Conservation (phyloP, 2,888 invertebrate species). For the Philereme vetulata region DNA sequence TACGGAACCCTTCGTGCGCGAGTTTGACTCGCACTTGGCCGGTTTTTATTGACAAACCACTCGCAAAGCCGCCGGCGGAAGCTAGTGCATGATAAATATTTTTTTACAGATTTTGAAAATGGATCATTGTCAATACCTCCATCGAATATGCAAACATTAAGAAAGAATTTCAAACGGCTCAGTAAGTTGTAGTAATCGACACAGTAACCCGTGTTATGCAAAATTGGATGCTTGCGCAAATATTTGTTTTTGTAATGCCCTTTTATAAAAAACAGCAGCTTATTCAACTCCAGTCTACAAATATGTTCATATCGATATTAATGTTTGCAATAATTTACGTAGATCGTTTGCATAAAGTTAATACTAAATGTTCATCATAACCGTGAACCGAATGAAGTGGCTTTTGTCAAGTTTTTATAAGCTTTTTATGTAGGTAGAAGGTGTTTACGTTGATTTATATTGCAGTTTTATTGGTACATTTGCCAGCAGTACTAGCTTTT, state of each 20-base stretch:
- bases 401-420: constrained; percentile 9
- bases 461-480: neutral
- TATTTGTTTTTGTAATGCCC: constrained; percentile 13
- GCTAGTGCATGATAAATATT: neutral
- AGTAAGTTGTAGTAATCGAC: constrained; percentile 29
- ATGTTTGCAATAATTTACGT: neutral
- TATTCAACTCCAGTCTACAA: neutral
- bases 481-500: too few species aligned
- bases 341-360: constrained; percentile 4
- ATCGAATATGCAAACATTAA: constrained; percentile 20
- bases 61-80: too few species aligned
- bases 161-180: constrained; percentile 30
- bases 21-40: too few species aligned
- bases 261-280: constrained; percentile 6
- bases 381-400: constrained; percentile 5
- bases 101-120: constrained; percentile 15
- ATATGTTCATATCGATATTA: neutral
- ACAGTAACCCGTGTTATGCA: constrained; percentile 21
- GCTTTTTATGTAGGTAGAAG: constrained; percentile 12
- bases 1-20: too few species aligned
- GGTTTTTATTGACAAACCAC: too few species aligned
- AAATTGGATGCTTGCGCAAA: constrained; percentile 22
- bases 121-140: constrained; percentile 16
- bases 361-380: constrained; percentile 5
- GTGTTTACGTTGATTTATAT: neutral